Evolutionary conservation across 2,113 vertebrate genomes (phyloP).

Genomic region (Eulacestoma nigropectus): DNA sequence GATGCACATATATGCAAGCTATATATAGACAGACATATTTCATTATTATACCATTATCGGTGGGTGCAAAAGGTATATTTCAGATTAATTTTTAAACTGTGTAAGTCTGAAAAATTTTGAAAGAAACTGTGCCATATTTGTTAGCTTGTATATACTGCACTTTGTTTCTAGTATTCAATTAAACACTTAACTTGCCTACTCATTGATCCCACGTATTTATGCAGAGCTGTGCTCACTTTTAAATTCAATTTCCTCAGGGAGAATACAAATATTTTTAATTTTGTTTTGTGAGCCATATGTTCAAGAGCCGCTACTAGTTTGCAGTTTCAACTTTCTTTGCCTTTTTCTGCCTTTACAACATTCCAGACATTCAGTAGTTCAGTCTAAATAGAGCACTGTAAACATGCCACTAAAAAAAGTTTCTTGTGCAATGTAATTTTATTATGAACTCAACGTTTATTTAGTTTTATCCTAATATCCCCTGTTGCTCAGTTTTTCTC

Average conservation of each 20-base stretch:
- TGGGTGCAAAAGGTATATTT: neutral
- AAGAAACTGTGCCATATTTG: neutral
- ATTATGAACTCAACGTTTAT: neutral
- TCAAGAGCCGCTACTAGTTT: neutral
- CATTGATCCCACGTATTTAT: neutral
- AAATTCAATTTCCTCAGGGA: neutral
- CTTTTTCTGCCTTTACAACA: conserved; percentile 12
- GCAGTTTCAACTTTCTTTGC: conserved; percentile 25
- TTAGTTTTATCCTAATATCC: neutral
- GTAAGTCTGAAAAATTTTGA: neutral
- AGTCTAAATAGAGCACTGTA: neutral
- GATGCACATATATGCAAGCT: too few species aligned
- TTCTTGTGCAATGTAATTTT: neutral
- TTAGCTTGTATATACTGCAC: neutral
- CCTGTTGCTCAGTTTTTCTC: neutral
- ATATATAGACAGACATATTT: neutral
- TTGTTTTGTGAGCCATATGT: conserved; percentile 42
- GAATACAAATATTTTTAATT: conserved; percentile 42
- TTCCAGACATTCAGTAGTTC: neutral
- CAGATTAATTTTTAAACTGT: neutral
- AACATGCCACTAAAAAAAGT: neutral
- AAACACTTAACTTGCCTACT: neutral
- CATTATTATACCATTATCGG: neutral
- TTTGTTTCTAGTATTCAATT: neutral
- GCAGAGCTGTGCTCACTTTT: neutral